Evolutionary conservation across 2,888 invertebrate genomes (phyloP), one percentile per base, ranked within the genome.

Genomic region (Netelia virgata): DNA sequence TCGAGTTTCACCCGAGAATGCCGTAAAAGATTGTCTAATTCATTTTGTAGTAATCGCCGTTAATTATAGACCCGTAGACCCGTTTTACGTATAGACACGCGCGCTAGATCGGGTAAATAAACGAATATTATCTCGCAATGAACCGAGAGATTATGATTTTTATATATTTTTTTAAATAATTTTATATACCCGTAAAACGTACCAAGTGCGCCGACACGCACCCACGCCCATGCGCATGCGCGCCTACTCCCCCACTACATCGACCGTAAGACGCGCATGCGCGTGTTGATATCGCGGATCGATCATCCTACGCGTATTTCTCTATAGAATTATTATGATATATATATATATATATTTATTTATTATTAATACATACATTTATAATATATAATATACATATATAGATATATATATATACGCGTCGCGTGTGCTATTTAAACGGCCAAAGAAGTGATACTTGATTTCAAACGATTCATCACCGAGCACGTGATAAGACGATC

Each of bases 401-500:
- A n/a, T n/a, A n/a, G n/a, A n/a, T 23, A 2, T 23, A 23, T 36
- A 1, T 36, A 5, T 36, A 36, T 28, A 36, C 36, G 6, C 57
- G 53, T 69, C 47, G 50, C 69, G 47, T 57, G 63, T 64, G 64
- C 55, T 66, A 77, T 82, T 77, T 82, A 68, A 72, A 76, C 55
- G 36, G 43, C 28, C 69, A 23, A 9, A 16, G 14, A 63, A 68
- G 20, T 61, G 53, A 55, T 70, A 77, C 82, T 55, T 61, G 82
- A 83, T 77, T 83, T 57, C 66, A 41, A 77, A 72, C 47, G 72
- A 78, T 83, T 55, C 82, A 73, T 83, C 82, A 78, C 78, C 18
- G 72, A 59, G 20, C 36, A 55, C 9, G 55, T 36, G 36, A 72
- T 57, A 36, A 3, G 23, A 43, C 20, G 14, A 6, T 16, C 9